Evolutionary conservation across 1,140 invertebrate genomes (phyloP).

Genomic region (Nymphalis io): DNA sequence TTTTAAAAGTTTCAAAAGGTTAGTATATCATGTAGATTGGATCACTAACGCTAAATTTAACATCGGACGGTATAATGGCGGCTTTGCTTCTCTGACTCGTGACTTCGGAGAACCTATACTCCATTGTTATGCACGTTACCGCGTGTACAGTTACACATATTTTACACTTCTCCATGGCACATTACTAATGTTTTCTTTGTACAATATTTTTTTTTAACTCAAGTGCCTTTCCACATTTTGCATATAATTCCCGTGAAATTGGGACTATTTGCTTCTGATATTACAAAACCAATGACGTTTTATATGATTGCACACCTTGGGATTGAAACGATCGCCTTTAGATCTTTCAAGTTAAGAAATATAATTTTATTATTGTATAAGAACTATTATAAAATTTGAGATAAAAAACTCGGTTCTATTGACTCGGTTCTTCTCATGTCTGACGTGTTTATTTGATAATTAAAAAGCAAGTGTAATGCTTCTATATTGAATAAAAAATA

Average conservation of each 20-base stretch:
- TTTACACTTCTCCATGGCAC: conserved; percentile 62
- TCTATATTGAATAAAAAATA: too few species aligned
- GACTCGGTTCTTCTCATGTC: too few species aligned
- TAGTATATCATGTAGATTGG: conserved; percentile 54
- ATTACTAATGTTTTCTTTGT: conserved; percentile 71
- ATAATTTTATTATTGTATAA: too few species aligned
- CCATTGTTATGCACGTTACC: conserved; percentile 74
- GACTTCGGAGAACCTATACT: conserved; percentile 69
- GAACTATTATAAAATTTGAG: too few species aligned
- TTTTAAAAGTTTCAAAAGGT: conserved; percentile 53
- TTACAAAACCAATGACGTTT: too few species aligned
- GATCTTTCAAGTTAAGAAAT: too few species aligned
- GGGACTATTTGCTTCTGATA: background rate
- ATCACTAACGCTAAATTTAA: conserved; percentile 79
- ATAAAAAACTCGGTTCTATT: too few species aligned
- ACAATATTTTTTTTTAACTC: conserved; percentile 41
- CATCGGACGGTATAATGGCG: conserved; percentile 47
- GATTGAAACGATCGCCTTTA: too few species aligned
- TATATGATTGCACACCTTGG: too few species aligned
- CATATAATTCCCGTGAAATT: conserved; percentile 5
- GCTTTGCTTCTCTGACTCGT: conserved; percentile 47
- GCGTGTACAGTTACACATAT: conserved; percentile 70
- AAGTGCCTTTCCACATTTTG: conserved; percentile 29
- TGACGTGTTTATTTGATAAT: too few species aligned
- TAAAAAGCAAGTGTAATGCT: too few species aligned